These are phyloP conservation scores for Gastracanthus pulcherrimus DNA, from an alignment of 2,888 invertebrate species.

Conservation along the genomic window DNA sequence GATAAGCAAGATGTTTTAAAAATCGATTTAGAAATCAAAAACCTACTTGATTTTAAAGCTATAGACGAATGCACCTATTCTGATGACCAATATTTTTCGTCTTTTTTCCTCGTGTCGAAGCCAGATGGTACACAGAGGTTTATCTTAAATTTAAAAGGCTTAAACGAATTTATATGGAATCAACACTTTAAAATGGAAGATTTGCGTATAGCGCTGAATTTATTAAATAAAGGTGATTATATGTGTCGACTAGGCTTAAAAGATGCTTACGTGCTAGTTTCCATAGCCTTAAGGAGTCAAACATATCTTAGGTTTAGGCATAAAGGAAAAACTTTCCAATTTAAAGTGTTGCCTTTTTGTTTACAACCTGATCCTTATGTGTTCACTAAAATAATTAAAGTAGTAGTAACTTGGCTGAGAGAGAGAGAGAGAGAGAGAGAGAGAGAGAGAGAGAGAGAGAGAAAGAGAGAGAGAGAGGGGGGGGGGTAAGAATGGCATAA, in stretches of 20 bases:
- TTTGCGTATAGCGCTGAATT: not conserved
- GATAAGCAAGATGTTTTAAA: too few species aligned
- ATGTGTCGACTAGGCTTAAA: not conserved
- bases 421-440: not conserved
- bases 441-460: not conserved
- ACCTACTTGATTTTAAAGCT: too few species aligned
- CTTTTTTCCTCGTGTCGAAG: conserved; percentile 49
- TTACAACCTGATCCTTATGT: conserved; percentile 5
- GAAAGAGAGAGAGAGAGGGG: too few species aligned
- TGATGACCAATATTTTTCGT: too few species aligned
- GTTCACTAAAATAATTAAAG: conserved; percentile 7
- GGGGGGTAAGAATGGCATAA: not conserved
- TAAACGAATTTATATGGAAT: conserved; percentile 19
- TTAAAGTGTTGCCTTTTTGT: not conserved
- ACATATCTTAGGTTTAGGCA: conserved; percentile 10
- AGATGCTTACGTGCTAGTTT: not conserved
- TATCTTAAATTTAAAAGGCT: conserved; percentile 58
- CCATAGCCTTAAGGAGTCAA: not conserved
- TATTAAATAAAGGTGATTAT: not conserved
- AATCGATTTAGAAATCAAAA: too few species aligned
- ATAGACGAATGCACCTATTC: too few species aligned
- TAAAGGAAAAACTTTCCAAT: not conserved
- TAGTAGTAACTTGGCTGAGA: not conserved
- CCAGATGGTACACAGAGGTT: conserved; percentile 49
- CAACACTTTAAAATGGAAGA: not conserved